phyloP scores from a whole-genome alignment of 2,113 vertebrate species.

The Mystacornis crossleyi region DNA sequence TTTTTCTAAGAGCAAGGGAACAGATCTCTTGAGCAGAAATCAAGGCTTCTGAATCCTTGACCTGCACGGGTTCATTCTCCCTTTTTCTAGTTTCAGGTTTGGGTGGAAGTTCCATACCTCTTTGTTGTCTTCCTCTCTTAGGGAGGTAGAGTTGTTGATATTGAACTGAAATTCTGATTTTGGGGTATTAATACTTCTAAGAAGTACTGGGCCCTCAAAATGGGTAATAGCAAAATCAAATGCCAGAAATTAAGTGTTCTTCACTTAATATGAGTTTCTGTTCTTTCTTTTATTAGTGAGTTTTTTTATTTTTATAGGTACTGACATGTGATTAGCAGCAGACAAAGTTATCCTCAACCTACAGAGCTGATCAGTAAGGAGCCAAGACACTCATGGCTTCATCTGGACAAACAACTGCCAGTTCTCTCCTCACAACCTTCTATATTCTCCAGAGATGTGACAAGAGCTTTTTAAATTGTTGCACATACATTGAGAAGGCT shows the following conservation, averaged over 20 bases:
- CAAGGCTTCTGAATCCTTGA: neutral
- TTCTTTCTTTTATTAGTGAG: neutral
- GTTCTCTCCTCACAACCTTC: neutral
- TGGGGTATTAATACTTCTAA: neutral
- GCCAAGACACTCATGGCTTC: neutral
- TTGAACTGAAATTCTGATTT: neutral
- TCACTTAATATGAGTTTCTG: neutral
- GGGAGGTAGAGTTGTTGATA: neutral
- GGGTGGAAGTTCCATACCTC: neutral
- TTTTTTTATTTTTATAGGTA: constrained; percentile 30
- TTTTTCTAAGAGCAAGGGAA: neutral
- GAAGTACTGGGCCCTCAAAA: neutral
- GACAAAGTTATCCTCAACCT: neutral
- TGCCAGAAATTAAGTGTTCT: neutral
- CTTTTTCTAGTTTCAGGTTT: neutral
- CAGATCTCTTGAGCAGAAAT: neutral
- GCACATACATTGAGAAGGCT: neutral
- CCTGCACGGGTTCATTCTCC: neutral
- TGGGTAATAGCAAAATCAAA: neutral
- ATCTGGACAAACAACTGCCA: neutral
- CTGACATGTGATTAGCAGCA: neutral
- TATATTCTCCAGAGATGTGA: neutral
- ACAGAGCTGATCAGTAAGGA: neutral
- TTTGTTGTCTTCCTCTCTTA: neutral
- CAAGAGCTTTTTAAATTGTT: neutral